A percentile compares a stretch with the other conserved stretches of the same genome.
Evolutionary conservation across 2,113 vertebrate species (phyloP).

Genomic region (Rousettus leschenaultii): DNA sequence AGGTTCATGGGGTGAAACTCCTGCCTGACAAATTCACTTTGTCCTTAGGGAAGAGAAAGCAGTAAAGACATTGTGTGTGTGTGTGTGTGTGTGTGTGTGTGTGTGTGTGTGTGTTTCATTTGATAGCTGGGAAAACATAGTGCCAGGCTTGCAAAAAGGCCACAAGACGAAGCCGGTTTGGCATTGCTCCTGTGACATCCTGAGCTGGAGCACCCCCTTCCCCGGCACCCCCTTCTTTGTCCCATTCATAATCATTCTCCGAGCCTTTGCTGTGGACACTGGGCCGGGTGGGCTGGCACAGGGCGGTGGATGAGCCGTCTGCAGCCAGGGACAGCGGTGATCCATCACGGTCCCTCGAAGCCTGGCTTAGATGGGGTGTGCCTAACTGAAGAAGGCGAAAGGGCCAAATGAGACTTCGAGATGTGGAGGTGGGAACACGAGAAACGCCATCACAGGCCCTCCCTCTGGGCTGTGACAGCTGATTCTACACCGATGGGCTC

Average conservation of each 20-base stretch:
- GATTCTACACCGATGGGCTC: too few species aligned
- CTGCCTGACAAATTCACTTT: not conserved
- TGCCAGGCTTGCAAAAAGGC: not conserved
- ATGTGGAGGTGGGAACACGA: not conserved
- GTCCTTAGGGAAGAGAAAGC: not conserved
- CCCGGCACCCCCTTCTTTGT: not conserved
- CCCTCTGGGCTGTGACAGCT: not conserved
- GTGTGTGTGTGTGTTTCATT: not conserved
- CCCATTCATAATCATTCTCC: not conserved
- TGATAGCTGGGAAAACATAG: not conserved
- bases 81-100: not conserved
- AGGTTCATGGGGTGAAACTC: rapidly evolving
- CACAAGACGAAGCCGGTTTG: not conserved
- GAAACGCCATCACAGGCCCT: not conserved
- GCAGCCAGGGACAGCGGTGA: not conserved
- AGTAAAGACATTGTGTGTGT: not conserved
- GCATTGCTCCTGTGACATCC: not conserved
- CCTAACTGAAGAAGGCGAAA: not conserved
- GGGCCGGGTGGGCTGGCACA: not conserved
- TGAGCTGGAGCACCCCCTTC: rapidly evolving
- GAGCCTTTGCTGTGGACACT: rapidly evolving
- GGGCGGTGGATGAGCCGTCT: rapidly evolving
- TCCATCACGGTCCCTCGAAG: not conserved
- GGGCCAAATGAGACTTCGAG: not conserved
- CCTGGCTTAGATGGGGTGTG: not conserved